Conservation (phyloP, 1,140 invertebrate genomes). For the Galleria mellonella region DNA sequence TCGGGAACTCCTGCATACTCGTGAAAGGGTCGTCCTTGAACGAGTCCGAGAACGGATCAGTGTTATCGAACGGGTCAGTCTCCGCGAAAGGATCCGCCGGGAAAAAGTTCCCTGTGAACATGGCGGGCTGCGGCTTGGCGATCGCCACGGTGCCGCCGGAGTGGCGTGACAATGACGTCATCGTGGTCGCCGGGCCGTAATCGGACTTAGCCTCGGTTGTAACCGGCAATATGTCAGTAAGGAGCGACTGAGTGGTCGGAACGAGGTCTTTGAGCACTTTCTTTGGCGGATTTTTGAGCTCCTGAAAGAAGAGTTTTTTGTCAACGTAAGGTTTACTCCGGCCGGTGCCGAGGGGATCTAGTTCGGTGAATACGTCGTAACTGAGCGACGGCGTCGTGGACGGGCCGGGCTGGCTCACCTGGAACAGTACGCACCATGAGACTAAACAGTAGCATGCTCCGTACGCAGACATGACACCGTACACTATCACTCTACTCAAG, state of each 20-base stretch:
- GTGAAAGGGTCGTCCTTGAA: slow-evolving; percentile 78
- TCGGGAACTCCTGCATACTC: slow-evolving; percentile 58
- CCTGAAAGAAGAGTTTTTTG: slow-evolving; percentile 96
- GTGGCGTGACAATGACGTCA: slow-evolving; percentile 66
- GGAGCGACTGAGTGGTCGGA: slow-evolving; percentile 44
- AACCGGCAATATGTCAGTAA: slow-evolving; percentile 48
- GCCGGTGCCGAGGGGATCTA: slow-evolving; percentile 93
- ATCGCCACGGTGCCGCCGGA: slow-evolving; percentile 68
- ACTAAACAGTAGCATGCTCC: slow-evolving; percentile 13
- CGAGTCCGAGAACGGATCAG: slow-evolving; percentile 78
- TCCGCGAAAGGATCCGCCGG: slow-evolving; percentile 81
- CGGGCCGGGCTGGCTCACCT: slow-evolving; percentile 50
- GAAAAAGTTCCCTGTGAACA: slow-evolving; percentile 47
- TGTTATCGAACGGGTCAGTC: slow-evolving; percentile 81
- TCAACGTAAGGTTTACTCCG: slow-evolving; percentile 93
- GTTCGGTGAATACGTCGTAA: slow-evolving; percentile 91
- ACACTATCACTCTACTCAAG: not conserved
- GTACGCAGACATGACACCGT: slow-evolving; percentile 8
- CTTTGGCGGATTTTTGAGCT: slow-evolving; percentile 93
- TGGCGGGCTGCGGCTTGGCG: slow-evolving; percentile 42
- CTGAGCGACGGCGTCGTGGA: slow-evolving; percentile 35
- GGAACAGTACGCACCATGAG: slow-evolving; percentile 40
- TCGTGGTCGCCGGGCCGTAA: slow-evolving; percentile 54
- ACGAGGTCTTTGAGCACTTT: slow-evolving; percentile 91
- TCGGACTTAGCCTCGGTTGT: slow-evolving; percentile 37